Evolutionary conservation across 2,113 vertebrate genomes (phyloP).

Genomic region (Oreochromis niloticus): DNA sequence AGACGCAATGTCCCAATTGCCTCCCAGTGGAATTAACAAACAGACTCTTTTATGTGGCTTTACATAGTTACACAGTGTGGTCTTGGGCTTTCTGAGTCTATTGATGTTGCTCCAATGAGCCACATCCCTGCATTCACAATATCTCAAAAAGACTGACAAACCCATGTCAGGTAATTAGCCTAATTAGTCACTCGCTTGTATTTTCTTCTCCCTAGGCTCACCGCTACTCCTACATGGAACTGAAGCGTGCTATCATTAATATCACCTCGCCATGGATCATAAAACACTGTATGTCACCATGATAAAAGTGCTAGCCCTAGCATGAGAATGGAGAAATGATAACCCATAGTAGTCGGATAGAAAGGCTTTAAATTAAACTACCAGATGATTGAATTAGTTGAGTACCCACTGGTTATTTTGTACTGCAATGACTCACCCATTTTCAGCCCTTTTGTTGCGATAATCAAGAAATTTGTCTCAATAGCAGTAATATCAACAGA

Average conservation of each 20-base stretch:
- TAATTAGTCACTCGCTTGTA: constrained; percentile 52
- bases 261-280: constrained; percentile 47
- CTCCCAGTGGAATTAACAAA: constrained; percentile 22
- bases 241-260: constrained; percentile 44
- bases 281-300: constrained; percentile 40
- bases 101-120: constrained; percentile 24
- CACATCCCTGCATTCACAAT: constrained; percentile 16
- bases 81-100: constrained; percentile 6
- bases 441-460: neutral
- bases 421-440: neutral
- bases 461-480: neutral
- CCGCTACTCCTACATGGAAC: constrained; percentile 12
- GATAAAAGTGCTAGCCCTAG: constrained; percentile 20
- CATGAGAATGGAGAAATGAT: neutral
- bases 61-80: constrained; percentile 26
- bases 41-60: constrained; percentile 22
- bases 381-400: constrained; percentile 3
- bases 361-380: constrained; percentile 18
- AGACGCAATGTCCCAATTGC: neutral
- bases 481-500: neutral
- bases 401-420: neutral
- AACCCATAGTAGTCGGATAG: neutral
- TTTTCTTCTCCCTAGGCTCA: constrained; percentile 4
- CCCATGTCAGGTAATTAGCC: constrained; percentile 55
- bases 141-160: constrained; percentile 44